phyloP scores from a whole-genome alignment of 2,113 vertebrate genomes.

The Rana temporaria region DNA sequence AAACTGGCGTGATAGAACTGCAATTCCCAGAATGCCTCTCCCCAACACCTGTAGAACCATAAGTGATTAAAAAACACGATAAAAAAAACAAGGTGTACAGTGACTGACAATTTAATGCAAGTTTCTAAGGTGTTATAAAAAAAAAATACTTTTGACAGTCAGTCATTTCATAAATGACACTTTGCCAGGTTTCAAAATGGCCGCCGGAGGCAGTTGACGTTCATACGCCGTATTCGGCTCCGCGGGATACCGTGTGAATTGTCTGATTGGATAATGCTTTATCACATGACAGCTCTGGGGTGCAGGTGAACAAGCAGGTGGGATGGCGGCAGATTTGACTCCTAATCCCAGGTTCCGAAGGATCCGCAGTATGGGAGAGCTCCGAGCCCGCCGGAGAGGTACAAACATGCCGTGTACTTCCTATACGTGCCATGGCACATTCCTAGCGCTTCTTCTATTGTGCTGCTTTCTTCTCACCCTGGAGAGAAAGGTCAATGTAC shows the following conservation, averaged over 20 bases:
- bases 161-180: too few relatives aligned
- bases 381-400: slow-evolving; percentile 3
- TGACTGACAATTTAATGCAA: too few relatives aligned
- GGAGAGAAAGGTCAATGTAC: too few relatives aligned
- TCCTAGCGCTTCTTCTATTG: background rate
- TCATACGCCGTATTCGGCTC: too few relatives aligned
- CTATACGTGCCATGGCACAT: background rate
- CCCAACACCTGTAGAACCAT: too few relatives aligned
- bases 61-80: too few relatives aligned
- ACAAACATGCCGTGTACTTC: background rate
- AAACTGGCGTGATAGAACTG: too few relatives aligned
- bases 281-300: background rate
- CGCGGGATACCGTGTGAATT: background rate
- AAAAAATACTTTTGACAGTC: too few relatives aligned
- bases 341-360: slow-evolving; percentile 45
- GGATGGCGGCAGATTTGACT: slow-evolving; percentile 62
- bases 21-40: too few relatives aligned
- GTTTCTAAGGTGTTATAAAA: too few relatives aligned
- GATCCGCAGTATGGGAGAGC: slow-evolving; percentile 29
- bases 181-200: slow-evolving; percentile 17
- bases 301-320: fast-evolving
- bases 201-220: background rate
- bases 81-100: too few relatives aligned
- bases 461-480: background rate
- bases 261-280: background rate